Conservation (phyloP, 2,797 vertebrate genomes). For the Urophycis tenuis region DNA sequence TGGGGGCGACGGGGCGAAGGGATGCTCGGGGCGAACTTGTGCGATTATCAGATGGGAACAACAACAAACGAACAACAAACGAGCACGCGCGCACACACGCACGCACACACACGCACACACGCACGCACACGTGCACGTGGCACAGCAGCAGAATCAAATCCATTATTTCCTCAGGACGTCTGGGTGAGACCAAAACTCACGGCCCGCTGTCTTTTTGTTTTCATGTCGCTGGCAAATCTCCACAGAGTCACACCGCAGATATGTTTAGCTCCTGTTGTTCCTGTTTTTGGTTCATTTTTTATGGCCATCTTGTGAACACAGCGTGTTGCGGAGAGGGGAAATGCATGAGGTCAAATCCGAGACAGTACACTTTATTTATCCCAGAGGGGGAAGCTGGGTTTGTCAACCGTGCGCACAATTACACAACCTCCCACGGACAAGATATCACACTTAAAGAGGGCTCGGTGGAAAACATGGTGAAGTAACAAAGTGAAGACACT, state of each 20-base stretch:
- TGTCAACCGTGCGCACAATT: neutral
- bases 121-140: no score
- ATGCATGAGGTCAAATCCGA: neutral
- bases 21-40: neutral
- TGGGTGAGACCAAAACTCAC: neutral
- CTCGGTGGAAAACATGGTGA: no score
- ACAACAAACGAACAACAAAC: neutral
- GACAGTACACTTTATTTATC: no score
- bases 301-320: neutral
- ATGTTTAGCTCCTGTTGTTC: neutral
- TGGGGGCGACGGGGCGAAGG: neutral
- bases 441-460: no score
- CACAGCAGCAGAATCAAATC: no score
- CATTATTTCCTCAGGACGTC: no score
- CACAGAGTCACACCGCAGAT: neutral
- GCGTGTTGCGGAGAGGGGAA: neutral
- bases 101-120: no score
- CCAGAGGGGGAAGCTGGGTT: no score
- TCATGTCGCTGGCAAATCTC: no score
- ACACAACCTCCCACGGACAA: neutral
- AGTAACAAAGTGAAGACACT: no score
- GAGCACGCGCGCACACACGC: no score
- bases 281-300: no score
- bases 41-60: neutral
- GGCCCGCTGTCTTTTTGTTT: neutral